Evolutionary conservation across 2,113 vertebrate species (phyloP).

Genomic region (Peucedramus taeniatus): DNA sequence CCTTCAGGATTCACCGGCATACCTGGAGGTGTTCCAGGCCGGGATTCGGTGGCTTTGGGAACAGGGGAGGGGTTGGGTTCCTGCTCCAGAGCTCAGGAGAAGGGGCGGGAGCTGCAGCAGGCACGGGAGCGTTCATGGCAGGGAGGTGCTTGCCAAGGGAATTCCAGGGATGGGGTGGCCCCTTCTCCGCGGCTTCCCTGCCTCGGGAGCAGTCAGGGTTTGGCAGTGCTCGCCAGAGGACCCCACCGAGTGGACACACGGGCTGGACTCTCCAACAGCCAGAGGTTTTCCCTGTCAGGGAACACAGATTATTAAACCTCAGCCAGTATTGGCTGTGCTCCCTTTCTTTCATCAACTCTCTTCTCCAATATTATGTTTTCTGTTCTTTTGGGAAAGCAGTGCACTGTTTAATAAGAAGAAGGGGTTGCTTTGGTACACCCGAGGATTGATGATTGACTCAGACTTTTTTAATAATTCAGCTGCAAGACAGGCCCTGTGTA

Average conservation of each 20-base stretch:
- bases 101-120: neutral
- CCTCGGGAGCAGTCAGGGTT: neutral
- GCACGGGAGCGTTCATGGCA: fast-evolving
- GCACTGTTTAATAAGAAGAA: constrained; percentile 21
- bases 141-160: fast-evolving
- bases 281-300: neutral
- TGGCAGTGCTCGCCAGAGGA: neutral
- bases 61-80: fast-evolving
- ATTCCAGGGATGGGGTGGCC: fast-evolving
- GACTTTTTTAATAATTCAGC: constrained; percentile 35
- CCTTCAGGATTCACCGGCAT: neutral
- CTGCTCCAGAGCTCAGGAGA: neutral
- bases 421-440: neutral
- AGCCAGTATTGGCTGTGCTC: neutral
- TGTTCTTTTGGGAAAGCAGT: neutral
- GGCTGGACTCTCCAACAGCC: fast-evolving
- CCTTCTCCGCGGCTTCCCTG: fast-evolving
- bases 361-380: constrained; percentile 30
- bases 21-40: too few species aligned
- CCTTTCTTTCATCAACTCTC: neutral
- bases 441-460: constrained; percentile 28
- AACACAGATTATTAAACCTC: neutral
- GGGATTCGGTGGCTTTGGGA: fast-evolving
- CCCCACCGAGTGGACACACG: fast-evolving
- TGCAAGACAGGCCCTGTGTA: neutral